These are phyloP conservation scores for Amyelois transitella DNA, from an alignment of 1,140 invertebrate genomes.

Conservation along the genomic window DNA sequence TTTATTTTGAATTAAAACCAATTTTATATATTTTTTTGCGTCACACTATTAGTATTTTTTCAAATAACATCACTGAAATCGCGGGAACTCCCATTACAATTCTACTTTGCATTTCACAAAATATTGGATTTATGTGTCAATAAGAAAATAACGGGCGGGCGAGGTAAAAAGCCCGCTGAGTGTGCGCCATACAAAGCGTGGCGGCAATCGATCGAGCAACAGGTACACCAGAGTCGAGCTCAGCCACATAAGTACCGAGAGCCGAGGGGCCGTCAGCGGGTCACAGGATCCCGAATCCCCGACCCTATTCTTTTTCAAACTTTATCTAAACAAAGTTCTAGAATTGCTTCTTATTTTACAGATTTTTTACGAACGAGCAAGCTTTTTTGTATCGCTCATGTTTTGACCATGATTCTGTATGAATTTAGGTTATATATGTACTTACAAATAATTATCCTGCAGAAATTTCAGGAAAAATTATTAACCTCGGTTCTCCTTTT, in stretches of 20 bases:
- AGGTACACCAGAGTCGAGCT: slow-evolving; percentile 10
- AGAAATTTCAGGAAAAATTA: too few species aligned
- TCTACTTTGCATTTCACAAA: neutral
- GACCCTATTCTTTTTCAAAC: neutral
- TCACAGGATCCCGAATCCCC: neutral
- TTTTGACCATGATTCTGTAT: too few species aligned
- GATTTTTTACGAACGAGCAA: neutral
- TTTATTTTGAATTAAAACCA: too few species aligned
- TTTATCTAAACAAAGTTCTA: neutral
- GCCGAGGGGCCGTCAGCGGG: slow-evolving; percentile 8
- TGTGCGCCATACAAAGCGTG: slow-evolving; percentile 18
- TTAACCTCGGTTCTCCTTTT: too few species aligned
- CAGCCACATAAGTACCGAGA: neutral
- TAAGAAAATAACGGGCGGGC: slow-evolving; percentile 12
- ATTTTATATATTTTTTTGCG: too few species aligned
- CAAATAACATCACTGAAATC: too few species aligned
- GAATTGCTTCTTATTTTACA: neutral
- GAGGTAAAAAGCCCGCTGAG: slow-evolving; percentile 16
- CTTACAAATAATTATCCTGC: too few species aligned
- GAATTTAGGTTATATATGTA: too few species aligned
- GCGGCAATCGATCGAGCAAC: slow-evolving; percentile 31
- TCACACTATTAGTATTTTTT: too few species aligned
- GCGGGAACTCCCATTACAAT: neutral
- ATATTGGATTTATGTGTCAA: neutral
- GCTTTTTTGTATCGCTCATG: too few species aligned